Evolutionary conservation across 2,888 invertebrate species (phyloP).

Genomic region (Dichetophora obliterata): DNA sequence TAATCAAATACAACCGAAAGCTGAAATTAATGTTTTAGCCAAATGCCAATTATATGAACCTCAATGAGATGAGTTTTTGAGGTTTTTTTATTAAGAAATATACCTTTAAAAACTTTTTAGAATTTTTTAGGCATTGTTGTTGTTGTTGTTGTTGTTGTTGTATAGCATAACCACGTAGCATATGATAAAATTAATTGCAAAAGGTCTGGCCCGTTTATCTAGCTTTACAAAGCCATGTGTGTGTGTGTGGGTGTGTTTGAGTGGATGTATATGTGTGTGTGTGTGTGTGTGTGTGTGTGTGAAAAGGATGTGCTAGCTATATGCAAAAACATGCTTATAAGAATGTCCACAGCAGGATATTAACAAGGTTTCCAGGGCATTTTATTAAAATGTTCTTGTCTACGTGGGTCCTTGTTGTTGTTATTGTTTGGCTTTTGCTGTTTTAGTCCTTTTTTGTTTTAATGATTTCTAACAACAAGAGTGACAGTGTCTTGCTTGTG

Average conservation of each 20-base stretch:
- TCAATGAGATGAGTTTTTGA: neutral
- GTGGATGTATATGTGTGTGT: neutral
- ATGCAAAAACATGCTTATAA: neutral
- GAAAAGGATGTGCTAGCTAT: neutral
- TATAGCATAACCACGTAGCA: constrained; percentile 56
- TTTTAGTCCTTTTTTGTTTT: neutral
- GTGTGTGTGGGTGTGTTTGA: constrained; percentile 27
- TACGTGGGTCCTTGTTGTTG: constrained; percentile 29
- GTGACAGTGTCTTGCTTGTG: neutral
- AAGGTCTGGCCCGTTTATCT: constrained; percentile 35
- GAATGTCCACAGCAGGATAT: constrained; percentile 29
- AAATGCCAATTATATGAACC: neutral
- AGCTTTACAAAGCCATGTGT: neutral
- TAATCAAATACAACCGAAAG: too few species aligned
- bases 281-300: constrained; percentile 1
- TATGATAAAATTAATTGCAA: constrained; percentile 51
- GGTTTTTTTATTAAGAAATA: neutral
- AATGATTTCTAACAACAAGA: too few species aligned
- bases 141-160: constrained; percentile 62
- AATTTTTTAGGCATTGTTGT: constrained; percentile 49
- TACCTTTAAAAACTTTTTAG: constrained; percentile 36
- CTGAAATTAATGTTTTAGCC: too few species aligned
- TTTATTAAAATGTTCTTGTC: constrained; percentile 41
- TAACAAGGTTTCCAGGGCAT: constrained; percentile 35
- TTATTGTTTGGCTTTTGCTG: constrained; percentile 1